These are phyloP conservation scores for Cisticola juncidis DNA, from an alignment of 2,113 vertebrate genomes.

Conservation along the genomic window DNA sequence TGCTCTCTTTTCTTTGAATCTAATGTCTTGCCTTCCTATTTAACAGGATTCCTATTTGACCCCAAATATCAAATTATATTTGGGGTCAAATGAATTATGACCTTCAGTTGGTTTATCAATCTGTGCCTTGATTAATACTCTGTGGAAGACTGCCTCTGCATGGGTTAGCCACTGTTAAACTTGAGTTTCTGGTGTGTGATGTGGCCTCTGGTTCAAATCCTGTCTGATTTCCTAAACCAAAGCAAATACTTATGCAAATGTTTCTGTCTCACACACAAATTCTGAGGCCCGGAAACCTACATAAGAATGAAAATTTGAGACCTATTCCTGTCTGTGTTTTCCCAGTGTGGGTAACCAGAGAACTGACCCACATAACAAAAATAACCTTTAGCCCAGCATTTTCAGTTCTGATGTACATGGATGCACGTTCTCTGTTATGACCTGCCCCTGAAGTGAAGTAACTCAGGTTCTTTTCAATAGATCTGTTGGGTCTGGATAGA, in stretches of 20 bases:
- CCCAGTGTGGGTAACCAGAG: background rate
- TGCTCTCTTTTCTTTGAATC: background rate
- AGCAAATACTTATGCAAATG: background rate
- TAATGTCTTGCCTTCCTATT: background rate
- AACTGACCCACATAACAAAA: background rate
- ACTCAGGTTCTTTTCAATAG: background rate
- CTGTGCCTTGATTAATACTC: background rate
- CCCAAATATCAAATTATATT: too few relatives aligned
- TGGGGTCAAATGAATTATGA: fast-evolving
- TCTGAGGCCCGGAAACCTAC: background rate
- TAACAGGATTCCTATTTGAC: background rate
- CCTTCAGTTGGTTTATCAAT: background rate
- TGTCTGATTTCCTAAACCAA: background rate
- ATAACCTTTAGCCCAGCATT: background rate
- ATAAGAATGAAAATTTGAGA: background rate
- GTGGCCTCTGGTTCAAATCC: background rate
- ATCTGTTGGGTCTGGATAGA: background rate
- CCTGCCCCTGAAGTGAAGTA: background rate
- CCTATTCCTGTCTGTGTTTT: background rate
- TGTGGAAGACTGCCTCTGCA: background rate
- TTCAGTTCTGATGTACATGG: background rate
- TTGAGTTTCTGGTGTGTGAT: background rate
- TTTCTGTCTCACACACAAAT: background rate
- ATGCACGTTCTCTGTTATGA: background rate
- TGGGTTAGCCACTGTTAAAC: fast-evolving